Conservation (phyloP, 1,140 invertebrate genomes). For the Gryon sp. region DNA sequence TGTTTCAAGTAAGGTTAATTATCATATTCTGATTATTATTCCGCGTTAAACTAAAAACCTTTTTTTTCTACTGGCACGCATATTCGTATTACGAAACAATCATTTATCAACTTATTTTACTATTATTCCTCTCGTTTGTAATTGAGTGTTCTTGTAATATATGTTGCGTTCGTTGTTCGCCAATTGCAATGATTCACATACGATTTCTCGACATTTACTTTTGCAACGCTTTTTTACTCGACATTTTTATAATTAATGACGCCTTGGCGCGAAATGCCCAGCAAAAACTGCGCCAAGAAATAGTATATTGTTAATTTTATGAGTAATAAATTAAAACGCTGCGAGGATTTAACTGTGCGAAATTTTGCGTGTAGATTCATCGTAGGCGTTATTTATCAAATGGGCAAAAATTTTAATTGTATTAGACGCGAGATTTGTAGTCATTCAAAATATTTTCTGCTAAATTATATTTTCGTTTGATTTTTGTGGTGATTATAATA, state of each 20-base stretch:
- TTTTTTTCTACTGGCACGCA: constrained; percentile 22
- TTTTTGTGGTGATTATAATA: too few relatives aligned
- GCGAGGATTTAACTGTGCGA: constrained; percentile 5
- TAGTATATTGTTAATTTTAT: constrained; percentile 44
- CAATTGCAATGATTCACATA: constrained; percentile 53
- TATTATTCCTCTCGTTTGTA: constrained; percentile 23
- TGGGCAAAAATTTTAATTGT: too few relatives aligned
- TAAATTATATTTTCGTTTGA: neutral
- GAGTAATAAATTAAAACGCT: constrained; percentile 32
- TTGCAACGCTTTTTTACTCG: constrained; percentile 41
- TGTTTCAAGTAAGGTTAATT: constrained; percentile 36
- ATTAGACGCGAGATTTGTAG: too few relatives aligned
- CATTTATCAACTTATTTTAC: constrained; percentile 45
- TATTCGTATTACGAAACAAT: constrained; percentile 16
- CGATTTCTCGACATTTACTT: constrained; percentile 52
- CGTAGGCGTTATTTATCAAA: constrained; percentile 3
- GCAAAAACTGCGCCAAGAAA: constrained; percentile 25
- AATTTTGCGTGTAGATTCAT: neutral
- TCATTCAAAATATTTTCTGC: too few relatives aligned
- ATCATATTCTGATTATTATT: constrained; percentile 33
- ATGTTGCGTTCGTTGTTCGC: constrained; percentile 45
- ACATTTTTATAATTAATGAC: constrained; percentile 50
- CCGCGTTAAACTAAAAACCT: constrained; percentile 4
- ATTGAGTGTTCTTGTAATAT: constrained; percentile 51
- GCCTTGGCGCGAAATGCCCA: constrained; percentile 1